phyloP scores from a whole-genome alignment of 2,797 vertebrate species.

The Oreochromis grahami region DNA sequence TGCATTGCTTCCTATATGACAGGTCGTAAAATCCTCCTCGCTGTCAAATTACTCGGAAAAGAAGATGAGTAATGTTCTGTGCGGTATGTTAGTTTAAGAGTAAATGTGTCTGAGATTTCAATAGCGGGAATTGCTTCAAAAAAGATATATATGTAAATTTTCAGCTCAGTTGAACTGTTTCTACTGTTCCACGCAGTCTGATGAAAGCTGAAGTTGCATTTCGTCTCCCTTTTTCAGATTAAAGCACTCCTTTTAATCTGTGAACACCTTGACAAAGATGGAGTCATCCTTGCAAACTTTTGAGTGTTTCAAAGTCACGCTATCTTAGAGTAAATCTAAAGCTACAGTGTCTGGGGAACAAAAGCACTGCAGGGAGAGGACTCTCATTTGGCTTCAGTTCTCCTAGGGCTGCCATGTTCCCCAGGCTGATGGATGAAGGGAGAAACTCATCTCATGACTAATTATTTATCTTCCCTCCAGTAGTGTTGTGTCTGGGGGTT shows the following conservation, averaged over 20 bases:
- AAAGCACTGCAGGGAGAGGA: conserved; percentile 34
- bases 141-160: not conserved
- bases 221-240: not conserved
- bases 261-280: conserved; percentile 19
- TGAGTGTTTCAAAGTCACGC: conserved; percentile 25
- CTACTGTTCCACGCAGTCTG: not conserved
- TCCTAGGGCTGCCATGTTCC: conserved; percentile 41
- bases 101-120: not conserved
- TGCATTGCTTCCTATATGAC: not conserved
- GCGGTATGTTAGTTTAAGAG: not conserved
- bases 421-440: conserved; percentile 59
- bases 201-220: not conserved
- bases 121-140: not conserved
- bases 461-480: conserved; percentile 63
- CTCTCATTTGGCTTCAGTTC: conserved; percentile 34
- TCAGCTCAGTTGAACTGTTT: not conserved
- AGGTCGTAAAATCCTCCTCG: not conserved
- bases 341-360: conserved; percentile 6
- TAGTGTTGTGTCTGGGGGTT: conserved; percentile 45
- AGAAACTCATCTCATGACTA: conserved; percentile 63
- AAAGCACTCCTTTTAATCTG: not conserved
- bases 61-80: not conserved
- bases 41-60: not conserved
- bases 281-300: conserved; percentile 2
- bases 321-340: conserved; percentile 31